Conservation (phyloP, 2,888 invertebrate genomes). For the Aphidius colemani region DNA sequence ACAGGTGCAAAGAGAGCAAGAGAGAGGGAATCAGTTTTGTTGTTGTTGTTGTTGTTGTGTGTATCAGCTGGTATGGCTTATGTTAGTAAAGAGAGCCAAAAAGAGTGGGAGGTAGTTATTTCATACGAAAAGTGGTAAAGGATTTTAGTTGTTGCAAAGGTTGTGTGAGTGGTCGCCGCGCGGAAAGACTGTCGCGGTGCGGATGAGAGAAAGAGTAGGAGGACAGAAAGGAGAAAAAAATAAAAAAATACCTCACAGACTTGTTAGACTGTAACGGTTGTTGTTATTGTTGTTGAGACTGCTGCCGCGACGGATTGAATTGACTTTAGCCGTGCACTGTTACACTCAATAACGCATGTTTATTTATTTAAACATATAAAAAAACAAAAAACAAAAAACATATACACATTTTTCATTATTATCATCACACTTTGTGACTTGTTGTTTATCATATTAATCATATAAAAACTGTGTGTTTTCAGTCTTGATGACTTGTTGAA, state of each 20-base stretch:
- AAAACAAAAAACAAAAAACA: constrained; percentile 5
- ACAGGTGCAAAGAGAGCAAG: constrained; percentile 22
- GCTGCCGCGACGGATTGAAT: constrained; percentile 27
- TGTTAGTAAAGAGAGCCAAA: not conserved
- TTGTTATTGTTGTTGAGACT: constrained; percentile 26
- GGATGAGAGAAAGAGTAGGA: not conserved
- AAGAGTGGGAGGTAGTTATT: too few species aligned
- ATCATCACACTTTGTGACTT: not conserved
- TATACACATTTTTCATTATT: not conserved
- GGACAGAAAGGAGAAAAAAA: not conserved
- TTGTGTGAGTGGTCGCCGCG: too few species aligned
- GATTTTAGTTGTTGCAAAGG: too few species aligned
- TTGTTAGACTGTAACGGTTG: constrained; percentile 28
- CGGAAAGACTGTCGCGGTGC: too few species aligned
- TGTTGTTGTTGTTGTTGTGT: too few species aligned
- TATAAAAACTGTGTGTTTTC: not conserved
- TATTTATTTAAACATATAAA: not conserved
- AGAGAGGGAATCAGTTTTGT: constrained; percentile 1
- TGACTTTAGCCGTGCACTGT: constrained; percentile 21
- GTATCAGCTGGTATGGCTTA: constrained; percentile 15
- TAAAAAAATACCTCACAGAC: constrained; percentile 6
- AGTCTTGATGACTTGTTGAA: not conserved
- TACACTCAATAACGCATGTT: not conserved
- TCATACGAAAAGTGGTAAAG: too few species aligned
- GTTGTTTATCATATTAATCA: not conserved